These are phyloP conservation scores for Eremophila alpestris DNA, from an alignment of 2,797 vertebrate species.

Conservation along the genomic window DNA sequence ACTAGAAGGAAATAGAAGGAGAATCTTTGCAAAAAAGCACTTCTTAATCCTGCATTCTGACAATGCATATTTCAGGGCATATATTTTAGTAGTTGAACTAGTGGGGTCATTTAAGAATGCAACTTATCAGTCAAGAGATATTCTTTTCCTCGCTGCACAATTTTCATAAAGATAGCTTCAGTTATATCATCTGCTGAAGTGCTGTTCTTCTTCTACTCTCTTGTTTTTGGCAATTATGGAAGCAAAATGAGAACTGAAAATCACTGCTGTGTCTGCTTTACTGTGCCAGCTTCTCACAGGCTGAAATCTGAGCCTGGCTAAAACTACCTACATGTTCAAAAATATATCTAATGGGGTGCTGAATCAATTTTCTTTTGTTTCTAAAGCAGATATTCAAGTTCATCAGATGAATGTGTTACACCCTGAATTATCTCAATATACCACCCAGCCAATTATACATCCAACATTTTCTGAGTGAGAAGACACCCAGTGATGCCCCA, in stretches of 20 bases:
- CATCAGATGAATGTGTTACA: background rate
- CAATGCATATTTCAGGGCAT: background rate
- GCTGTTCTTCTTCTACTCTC: background rate
- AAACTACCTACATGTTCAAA: background rate
- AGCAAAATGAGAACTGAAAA: background rate
- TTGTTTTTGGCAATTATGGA: background rate
- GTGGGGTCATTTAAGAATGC: background rate
- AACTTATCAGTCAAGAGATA: background rate
- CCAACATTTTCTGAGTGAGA: conserved; percentile 19
- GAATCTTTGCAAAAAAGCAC: background rate
- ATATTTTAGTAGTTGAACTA: background rate
- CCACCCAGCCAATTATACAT: background rate
- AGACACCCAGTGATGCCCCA: background rate
- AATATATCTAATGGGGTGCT: background rate
- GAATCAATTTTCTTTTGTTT: background rate
- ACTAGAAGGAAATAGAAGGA: background rate
- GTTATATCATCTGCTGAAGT: background rate
- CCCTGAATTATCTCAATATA: background rate
- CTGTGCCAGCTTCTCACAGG: background rate
- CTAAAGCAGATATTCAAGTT: background rate
- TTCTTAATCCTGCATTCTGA: background rate
- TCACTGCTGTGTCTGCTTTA: background rate
- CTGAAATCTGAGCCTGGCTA: background rate
- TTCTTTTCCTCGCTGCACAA: background rate
- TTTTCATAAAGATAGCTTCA: background rate